Percentiles rank a stretch among this genome's conserved stretches.
Evolutionary conservation across 2,888 invertebrate species (phyloP).

Genomic region (Synergus itoensis): DNA sequence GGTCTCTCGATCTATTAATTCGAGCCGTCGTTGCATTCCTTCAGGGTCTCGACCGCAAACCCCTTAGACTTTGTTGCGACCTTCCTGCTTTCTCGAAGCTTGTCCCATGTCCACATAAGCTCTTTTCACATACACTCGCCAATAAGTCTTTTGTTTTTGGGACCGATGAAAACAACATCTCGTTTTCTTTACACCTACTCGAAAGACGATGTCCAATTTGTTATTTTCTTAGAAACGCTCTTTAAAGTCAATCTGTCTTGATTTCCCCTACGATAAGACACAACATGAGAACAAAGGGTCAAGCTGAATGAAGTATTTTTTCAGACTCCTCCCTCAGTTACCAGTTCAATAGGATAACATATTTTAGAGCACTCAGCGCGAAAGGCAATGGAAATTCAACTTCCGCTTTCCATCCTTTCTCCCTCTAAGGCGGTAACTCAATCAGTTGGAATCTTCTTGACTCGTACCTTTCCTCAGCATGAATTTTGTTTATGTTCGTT

Average conservation of each 20-base stretch:
- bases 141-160: background rate
- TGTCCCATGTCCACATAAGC: conserved; percentile 45
- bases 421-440: background rate
- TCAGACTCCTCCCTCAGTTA: no score
- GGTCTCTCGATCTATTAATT: conserved; percentile 76
- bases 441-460: background rate
- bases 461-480: background rate
- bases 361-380: background rate
- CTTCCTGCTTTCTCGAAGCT: conserved; percentile 68
- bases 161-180: background rate
- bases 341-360: no score
- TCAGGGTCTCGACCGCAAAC: conserved; percentile 67
- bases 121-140: background rate
- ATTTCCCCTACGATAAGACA: background rate
- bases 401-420: background rate
- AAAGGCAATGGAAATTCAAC: background rate
- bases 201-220: background rate
- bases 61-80: conserved; percentile 57
- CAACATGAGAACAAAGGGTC: background rate
- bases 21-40: conserved; percentile 74
- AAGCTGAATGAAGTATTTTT: no score
- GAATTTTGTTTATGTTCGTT: background rate
- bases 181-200: background rate
- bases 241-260: background rate
- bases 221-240: background rate